Conservation (phyloP, 64 coral and sea anemone species). For the Anthopleura sola region DNA sequence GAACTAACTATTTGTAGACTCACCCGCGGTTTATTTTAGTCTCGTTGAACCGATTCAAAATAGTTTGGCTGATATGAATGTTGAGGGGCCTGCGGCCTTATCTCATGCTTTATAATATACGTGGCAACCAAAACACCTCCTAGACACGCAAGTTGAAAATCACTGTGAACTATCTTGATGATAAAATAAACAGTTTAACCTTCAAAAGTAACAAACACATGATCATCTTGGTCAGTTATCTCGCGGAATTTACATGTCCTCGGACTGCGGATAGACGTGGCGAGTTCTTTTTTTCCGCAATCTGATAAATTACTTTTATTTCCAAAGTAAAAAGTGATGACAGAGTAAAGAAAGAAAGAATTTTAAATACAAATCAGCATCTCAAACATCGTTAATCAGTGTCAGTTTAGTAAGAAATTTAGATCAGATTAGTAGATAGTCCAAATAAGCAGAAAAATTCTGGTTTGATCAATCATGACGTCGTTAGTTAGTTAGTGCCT, state of each 20-base stretch:
- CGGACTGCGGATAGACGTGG: not conserved
- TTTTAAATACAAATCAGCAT: not conserved
- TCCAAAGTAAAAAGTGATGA: constrained; percentile 4
- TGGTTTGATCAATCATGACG: not conserved
- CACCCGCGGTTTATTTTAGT: not conserved
- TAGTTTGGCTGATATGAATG: not conserved
- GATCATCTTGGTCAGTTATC: not conserved
- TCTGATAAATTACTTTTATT: not conserved
- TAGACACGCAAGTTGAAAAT: not conserved
- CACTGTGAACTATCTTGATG: not conserved
- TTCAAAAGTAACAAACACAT: not conserved
- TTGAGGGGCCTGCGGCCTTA: not conserved
- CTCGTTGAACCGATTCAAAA: not conserved
- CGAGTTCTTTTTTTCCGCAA: not conserved
- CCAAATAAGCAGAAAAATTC: not conserved
- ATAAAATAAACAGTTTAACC: not conserved
- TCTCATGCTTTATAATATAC: not conserved
- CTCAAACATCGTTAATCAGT: not conserved
- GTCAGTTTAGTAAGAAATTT: not conserved
- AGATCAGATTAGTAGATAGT: not conserved
- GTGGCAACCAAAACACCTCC: not conserved
- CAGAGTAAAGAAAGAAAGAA: not conserved
- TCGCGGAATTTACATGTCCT: not conserved
- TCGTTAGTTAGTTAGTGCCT: not conserved
- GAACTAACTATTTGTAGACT: not conserved